Base-by-base conservation (phyloP, 2,113 vertebrate genomes). In the Emydocephalus ijimae region DNA sequence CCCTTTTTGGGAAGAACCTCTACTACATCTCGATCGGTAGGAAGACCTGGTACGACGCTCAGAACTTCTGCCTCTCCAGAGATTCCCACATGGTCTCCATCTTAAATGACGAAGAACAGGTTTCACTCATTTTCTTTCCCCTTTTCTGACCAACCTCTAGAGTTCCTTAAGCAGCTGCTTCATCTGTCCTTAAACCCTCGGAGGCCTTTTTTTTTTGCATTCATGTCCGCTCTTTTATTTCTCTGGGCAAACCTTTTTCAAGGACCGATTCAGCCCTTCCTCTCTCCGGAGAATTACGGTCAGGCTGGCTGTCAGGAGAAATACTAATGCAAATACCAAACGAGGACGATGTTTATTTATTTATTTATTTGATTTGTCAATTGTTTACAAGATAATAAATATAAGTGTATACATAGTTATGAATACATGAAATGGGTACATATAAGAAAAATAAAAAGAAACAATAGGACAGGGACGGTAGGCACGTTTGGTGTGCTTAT, bases 21-120 rank as follows among this genome's bases (percentile, higher is more conserved):
- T 97, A 97, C 57, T 97, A 96, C 90, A 95, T 96, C 92, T 96
- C 96, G 64, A 0, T 6, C 0, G 7, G 3, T 34, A 81, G 94
- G 90, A 96, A 96, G 55, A 61, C 91, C 1, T 97, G 96, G 96
- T 50, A 90, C 0, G 89, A 91, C 8, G 91, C 93, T 2, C 89
- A 94, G 64, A 48, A 48, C 43, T 91, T 94, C 91, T 94, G 93
- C 74, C 50, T 91, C 54, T 88, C 93, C 26, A 74, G 74, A 59
- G 34, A 56, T 24, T 39, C 91, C 14, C 88, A 93, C 34, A 12
- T 93, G 69, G 93, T 85, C 55, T 91, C 93, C 57, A n/a, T 93
- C 48, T n/a, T 91, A 64, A 69, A 2, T 59, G 23, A 64, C 1
- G 69, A 88, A 64, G 93, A 93, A 9, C 93, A 93, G 93, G 93